These are phyloP conservation scores for Monomorium pharaonis DNA, from an alignment of 1,140 invertebrate species.

Conservation along the genomic window DNA sequence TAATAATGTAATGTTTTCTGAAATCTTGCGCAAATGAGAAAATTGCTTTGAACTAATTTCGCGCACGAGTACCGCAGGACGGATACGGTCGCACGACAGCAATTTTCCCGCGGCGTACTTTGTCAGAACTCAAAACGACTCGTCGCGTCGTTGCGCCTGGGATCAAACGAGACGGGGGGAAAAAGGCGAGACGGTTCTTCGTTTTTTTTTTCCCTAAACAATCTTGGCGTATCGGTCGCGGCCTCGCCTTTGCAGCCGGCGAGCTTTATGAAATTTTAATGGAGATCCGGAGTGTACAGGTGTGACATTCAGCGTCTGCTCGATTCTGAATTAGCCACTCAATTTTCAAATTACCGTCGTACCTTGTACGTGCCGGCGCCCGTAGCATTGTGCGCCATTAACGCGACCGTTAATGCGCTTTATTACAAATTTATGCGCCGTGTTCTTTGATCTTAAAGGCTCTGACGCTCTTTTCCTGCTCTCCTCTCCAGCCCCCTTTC, in stretches of 20 bases:
- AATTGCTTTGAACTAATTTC: conserved; percentile 35
- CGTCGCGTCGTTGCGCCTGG: background rate
- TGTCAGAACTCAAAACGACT: background rate
- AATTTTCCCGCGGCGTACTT: background rate
- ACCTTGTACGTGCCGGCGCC: conserved; percentile 38
- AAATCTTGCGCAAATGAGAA: background rate
- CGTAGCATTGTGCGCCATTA: conserved; percentile 55
- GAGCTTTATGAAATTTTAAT: conserved; percentile 68
- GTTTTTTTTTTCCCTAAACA: conserved; percentile 13
- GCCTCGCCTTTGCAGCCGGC: background rate
- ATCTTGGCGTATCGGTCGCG: background rate
- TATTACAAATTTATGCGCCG: conserved; percentile 75
- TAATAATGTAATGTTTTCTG: background rate
- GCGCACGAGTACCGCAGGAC: background rate
- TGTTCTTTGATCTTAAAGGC: conserved; percentile 56
- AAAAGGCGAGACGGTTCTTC: background rate
- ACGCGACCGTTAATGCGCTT: conserved; percentile 74
- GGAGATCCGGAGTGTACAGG: background rate
- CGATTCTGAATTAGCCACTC: conserved; percentile 56
- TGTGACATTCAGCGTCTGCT: conserved; percentile 22
- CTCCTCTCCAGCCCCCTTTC: background rate
- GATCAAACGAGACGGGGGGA: background rate
- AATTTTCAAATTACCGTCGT: conserved; percentile 68
- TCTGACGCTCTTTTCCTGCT: conserved; percentile 21
- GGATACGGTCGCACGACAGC: background rate